phyloP scores from a whole-genome alignment of 2,113 vertebrate species.

The Podarcis cretensis region DNA sequence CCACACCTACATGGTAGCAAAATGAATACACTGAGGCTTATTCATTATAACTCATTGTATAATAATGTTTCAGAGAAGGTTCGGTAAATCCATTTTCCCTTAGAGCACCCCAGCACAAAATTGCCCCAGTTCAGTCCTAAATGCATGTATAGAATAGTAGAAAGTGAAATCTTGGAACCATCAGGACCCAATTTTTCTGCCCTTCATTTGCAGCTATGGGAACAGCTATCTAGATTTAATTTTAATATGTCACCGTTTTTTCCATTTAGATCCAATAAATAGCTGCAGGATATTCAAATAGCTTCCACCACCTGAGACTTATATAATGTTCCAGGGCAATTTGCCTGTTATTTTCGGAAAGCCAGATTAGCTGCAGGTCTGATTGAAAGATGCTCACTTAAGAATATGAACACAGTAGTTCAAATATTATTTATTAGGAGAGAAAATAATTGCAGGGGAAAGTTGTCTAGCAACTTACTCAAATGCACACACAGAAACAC shows the following conservation, averaged over 20 bases:
- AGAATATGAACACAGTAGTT: constrained; percentile 13
- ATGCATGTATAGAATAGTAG: not conserved
- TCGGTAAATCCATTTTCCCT: not conserved
- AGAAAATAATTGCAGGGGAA: constrained; percentile 23
- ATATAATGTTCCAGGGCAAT: constrained; percentile 32
- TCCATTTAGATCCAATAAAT: constrained; percentile 23
- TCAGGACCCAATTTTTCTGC: constrained; percentile 15
- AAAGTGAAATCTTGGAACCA: constrained; percentile 20
- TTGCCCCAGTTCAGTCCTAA: not conserved
- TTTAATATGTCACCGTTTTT: constrained; percentile 32
- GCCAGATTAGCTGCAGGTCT: constrained; percentile 14
- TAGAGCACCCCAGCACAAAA: not conserved
- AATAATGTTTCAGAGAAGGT: not conserved
- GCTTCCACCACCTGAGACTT: constrained; percentile 16
- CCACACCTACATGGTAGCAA: not conserved
- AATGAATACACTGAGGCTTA: not conserved
- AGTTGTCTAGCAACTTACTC: not conserved
- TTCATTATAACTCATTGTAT: not conserved
- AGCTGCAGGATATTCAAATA: constrained; percentile 32
- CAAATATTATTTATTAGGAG: constrained; percentile 41
- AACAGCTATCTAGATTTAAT: constrained; percentile 30
- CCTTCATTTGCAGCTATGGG: constrained; percentile 23
- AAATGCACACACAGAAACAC: not conserved
- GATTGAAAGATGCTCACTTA: constrained; percentile 26
- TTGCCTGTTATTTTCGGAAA: constrained; percentile 32